Conservation (phyloP, 2,797 vertebrate genomes). For the Rhincodon typus region DNA sequence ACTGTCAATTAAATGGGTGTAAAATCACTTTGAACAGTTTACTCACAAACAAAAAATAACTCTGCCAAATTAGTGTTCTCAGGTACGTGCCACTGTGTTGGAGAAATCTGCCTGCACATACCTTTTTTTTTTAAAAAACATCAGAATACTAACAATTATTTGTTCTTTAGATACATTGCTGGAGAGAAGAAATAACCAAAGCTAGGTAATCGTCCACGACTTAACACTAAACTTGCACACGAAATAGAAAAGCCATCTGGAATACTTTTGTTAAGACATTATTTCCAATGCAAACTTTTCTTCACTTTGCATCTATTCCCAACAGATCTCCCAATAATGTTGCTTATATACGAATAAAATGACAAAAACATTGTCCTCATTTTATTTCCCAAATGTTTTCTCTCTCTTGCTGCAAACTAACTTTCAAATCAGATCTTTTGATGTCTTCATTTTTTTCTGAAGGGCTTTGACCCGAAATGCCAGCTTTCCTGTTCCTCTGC, state of each 20-base stretch:
- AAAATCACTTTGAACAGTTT: slow-evolving; percentile 5
- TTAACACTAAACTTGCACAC: too few relatives aligned
- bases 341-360: background rate
- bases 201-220: background rate
- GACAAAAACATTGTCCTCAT: too few relatives aligned
- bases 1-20: slow-evolving; percentile 2
- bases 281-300: background rate
- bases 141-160: background rate
- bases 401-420: background rate
- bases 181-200: background rate
- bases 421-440: background rate
- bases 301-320: background rate
- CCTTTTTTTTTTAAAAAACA: background rate
- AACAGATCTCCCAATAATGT: background rate
- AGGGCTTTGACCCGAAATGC: too few relatives aligned
- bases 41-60: background rate
- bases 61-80: background rate
- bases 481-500: too few relatives aligned
- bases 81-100: background rate
- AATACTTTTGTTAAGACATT: too few relatives aligned
- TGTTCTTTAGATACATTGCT: background rate
- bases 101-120: background rate
- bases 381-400: background rate
- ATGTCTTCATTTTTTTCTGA: too few relatives aligned
- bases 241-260: too few relatives aligned